Conservation (phyloP, 2,888 invertebrate species). For the Drosophila putrida region DNA sequence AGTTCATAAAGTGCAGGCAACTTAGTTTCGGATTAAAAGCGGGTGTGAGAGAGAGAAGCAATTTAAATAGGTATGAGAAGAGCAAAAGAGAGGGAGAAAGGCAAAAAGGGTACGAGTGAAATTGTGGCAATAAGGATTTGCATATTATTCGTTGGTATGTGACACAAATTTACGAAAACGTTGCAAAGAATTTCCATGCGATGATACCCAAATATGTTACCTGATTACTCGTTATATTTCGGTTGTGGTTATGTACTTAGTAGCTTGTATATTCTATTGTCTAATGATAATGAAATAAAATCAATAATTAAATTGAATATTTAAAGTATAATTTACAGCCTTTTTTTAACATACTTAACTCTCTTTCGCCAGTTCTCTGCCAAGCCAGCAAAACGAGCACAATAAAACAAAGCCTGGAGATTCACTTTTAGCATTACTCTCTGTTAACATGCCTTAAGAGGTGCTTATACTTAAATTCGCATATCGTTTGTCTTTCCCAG, state of each 20-base stretch:
- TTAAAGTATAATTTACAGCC: background rate
- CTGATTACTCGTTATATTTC: too few relatives aligned
- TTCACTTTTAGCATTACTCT: constrained; percentile 19
- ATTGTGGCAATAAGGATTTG: constrained; percentile 42
- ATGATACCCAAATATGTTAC: background rate
- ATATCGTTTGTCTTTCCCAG: constrained; percentile 44
- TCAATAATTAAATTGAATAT: background rate
- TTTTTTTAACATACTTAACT: background rate
- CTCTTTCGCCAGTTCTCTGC: background rate
- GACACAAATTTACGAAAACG: constrained; percentile 9
- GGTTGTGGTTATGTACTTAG: too few relatives aligned
- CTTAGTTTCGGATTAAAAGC: background rate
- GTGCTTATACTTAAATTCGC: constrained; percentile 43
- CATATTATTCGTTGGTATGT: constrained; percentile 38
- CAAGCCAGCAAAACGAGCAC: constrained; percentile 17
- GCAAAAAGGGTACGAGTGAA: background rate
- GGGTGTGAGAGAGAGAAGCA: background rate
- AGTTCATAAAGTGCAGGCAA: constrained; percentile 30
- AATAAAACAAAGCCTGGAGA: constrained; percentile 37
- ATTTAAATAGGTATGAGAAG: too few relatives aligned
- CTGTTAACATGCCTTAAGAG: constrained; percentile 37
- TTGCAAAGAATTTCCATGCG: constrained; percentile 14
- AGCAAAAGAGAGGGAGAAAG: background rate
- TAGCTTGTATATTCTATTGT: too few relatives aligned
- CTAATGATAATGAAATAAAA: background rate